Evolutionary conservation across 2,113 vertebrate genomes (phyloP).

Genomic region (Aspiorhynchus laticeps): DNA sequence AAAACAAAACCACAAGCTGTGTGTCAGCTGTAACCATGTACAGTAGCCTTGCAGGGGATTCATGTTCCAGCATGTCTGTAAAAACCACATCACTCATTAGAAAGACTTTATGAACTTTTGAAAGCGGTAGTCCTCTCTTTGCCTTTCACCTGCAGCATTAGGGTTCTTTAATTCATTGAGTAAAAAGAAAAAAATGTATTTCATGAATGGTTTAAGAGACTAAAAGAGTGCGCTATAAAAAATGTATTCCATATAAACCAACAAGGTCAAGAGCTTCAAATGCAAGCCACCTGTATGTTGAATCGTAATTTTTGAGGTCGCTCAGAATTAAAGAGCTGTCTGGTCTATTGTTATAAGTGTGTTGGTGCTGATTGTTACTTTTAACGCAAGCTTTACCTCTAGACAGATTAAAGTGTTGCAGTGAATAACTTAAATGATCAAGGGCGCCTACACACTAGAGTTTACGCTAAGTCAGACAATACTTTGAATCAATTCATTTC

Average conservation of each 20-base stretch:
- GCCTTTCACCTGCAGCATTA: not conserved
- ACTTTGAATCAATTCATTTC: not conserved
- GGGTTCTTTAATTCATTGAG: not conserved
- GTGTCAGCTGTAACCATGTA: not conserved
- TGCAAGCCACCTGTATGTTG: not conserved
- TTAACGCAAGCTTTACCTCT: not conserved
- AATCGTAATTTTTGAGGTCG: not conserved
- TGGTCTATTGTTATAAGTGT: not conserved
- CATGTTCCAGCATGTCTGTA: not conserved
- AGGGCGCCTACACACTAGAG: not conserved
- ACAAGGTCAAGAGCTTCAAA: constrained; percentile 21
- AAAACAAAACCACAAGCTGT: not conserved
- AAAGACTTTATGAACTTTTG: not conserved
- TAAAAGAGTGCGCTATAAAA: not conserved
- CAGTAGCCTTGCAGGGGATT: constrained; percentile 3
- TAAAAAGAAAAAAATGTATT: not conserved
- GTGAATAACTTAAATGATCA: not conserved
- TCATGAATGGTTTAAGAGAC: not conserved
- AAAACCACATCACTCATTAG: constrained; percentile 15
- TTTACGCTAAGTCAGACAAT: not conserved
- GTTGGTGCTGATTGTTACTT: not conserved
- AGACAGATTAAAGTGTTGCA: not conserved
- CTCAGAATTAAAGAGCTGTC: not conserved
- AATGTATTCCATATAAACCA: not conserved
- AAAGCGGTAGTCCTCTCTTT: not conserved